A percentile compares a stretch with the other conserved stretches of the same genome.
These are phyloP conservation scores for Lepidurus arcticus DNA, from an alignment of 1,140 invertebrate genomes.

Conservation along the genomic window DNA sequence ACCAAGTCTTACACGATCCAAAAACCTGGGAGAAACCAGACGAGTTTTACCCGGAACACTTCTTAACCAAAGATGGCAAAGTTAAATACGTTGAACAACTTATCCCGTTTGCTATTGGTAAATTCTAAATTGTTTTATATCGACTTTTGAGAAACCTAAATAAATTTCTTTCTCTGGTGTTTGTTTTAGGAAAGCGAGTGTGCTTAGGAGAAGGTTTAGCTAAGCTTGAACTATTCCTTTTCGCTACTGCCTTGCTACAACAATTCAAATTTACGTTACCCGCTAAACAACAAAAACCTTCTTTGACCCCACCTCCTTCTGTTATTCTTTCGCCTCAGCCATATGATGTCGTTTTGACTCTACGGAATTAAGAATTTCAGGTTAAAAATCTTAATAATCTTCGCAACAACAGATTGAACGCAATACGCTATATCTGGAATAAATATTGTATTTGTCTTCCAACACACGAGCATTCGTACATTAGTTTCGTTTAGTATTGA, in stretches of 20 bases:
- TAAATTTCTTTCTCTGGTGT: not conserved
- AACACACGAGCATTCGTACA: no score
- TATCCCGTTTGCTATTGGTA: not conserved
- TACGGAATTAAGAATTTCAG: no score
- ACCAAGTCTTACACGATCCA: no score
- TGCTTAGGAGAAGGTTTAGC: constrained; percentile 46
- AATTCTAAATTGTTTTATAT: no score
- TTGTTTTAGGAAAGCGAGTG: constrained; percentile 33
- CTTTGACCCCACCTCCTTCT: not conserved
- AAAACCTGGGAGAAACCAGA: no score
- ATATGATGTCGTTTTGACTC: not conserved
- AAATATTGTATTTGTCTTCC: no score
- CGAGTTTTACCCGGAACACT: constrained; percentile 34
- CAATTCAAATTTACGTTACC: constrained; percentile 12
- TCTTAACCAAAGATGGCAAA: constrained; percentile 36
- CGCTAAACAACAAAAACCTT: not conserved
- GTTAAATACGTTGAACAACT: not conserved
- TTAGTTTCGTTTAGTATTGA: no score
- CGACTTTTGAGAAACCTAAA: not conserved
- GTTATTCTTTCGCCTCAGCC: not conserved
- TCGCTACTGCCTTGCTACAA: constrained; percentile 37
- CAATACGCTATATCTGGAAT: no score
- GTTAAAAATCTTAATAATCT: no score
- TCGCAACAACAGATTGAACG: no score
- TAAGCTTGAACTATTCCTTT: constrained; percentile 44